These are phyloP conservation scores for Steromphala cineraria DNA, from an alignment of 2,888 invertebrate species.

Conservation along the genomic window DNA sequence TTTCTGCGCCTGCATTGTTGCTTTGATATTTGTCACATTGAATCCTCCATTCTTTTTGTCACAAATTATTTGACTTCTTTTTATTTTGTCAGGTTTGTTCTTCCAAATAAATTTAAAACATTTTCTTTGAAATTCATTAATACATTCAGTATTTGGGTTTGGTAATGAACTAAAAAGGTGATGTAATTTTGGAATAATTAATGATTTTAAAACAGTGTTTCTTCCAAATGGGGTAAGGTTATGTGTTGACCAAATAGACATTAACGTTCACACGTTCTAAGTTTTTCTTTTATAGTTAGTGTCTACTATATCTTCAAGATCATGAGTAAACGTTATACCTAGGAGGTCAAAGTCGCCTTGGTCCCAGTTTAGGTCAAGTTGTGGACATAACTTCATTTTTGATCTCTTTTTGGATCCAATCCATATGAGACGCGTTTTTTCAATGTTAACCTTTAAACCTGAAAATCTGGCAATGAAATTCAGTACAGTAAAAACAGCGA, in stretches of 20 bases:
- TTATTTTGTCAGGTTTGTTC: too few species aligned
- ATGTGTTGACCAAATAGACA: neutral
- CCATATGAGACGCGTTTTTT: neutral
- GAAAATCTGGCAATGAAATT: slow-evolving; percentile 4
- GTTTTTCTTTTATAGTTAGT: neutral
- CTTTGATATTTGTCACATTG: too few species aligned
- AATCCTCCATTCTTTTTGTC: too few species aligned
- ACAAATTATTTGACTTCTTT: too few species aligned
- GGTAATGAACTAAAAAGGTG: too few species aligned
- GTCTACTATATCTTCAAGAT: neutral
- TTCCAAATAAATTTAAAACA: too few species aligned
- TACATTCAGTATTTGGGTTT: too few species aligned
- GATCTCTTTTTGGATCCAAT: neutral
- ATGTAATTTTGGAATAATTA: too few species aligned
- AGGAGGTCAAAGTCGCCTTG: neutral
- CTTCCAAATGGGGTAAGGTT: neutral
- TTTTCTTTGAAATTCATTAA: too few species aligned
- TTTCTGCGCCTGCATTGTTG: too few species aligned
- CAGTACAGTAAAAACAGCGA: neutral
- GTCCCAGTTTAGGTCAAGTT: neutral
- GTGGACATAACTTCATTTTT: too few species aligned
- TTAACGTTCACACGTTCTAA: neutral
- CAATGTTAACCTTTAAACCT: slow-evolving; percentile 8
- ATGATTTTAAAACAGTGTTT: too few species aligned
- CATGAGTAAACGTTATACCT: neutral